Evolutionary conservation across 2,888 invertebrate species (phyloP), one percentile per base, ranked within the genome.

Genomic region (Scaptomyza reducta): DNA sequence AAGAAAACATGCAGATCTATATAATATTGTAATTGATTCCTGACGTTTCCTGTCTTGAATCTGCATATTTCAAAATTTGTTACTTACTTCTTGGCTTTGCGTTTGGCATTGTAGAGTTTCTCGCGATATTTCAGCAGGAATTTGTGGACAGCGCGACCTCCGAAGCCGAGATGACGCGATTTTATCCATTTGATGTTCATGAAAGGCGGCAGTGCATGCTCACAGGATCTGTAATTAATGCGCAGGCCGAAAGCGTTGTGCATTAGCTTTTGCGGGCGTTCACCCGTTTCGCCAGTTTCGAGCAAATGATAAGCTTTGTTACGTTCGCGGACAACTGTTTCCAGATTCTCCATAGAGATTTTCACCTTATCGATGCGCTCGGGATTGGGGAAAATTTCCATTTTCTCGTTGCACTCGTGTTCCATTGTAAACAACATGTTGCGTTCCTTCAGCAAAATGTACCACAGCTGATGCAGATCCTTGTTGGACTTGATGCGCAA

Each of bases 351-450:
- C 99, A 99, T 99, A 16, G 98, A 98, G 79, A 96, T 96, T 89
- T 97, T 94, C 0, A 99, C 94, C 94, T 98, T 99, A 88, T 98
- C 98, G 54, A 98, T 93, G 84, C 99, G 94, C 92, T 99, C 99
- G 2, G 98, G 98, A 92, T 94, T 98, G 1, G 98, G 97, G 90
- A 99, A 97, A 6, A 95, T 74, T 89, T 94, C 93, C 73, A 92
- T 92, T 88, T 95, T 92, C 41, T 94, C 92, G 51, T 95, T 94
- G 91, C 94, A 94, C 90, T 95, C 96, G 70, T 97, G 94, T 92
- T 98, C 97, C 99, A 99, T 98, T 2, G 99, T 99, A 71, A 97
- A 92, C 16, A 99, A 93, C 99, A 99, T 99, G 91, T 99, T 99
- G 57, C 95, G 94, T 92, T 99, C 99, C 92, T 99, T 99, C 55